A percentile compares a stretch with the other conserved stretches of the same genome.
These are phyloP conservation scores for Cliona cf. orientalis DNA, from an alignment of 37 sponge, comb jelly and placozoan species.

Conservation along the genomic window DNA sequence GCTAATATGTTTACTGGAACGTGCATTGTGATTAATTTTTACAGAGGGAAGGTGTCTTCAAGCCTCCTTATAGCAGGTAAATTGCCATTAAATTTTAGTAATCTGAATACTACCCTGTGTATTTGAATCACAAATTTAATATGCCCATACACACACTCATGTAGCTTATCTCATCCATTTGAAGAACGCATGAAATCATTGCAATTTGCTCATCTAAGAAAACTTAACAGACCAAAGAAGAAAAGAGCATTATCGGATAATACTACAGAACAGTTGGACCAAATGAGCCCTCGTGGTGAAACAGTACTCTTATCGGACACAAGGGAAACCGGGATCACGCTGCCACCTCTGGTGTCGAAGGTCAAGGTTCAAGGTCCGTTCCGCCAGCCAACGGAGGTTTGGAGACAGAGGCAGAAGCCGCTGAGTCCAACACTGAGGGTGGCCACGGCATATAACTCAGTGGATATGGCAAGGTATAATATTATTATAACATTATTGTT, in stretches of 20 bases:
- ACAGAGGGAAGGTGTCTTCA: not conserved
- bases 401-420: not conserved
- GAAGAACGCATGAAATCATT: not conserved
- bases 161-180: not conserved
- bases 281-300: too few species aligned
- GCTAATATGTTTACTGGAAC: not conserved
- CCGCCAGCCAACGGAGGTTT: not conserved
- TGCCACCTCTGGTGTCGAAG: not conserved
- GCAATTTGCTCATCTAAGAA: not conserved
- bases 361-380: conserved; percentile 5
- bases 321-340: too few species aligned
- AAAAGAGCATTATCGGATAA: not conserved
- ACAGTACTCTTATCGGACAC: too few species aligned
- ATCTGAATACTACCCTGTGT: too few species aligned
- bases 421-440: not conserved
- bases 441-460: not conserved
- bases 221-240: too few species aligned
- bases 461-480: conserved; percentile 12
- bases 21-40: not conserved
- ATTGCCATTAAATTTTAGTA: too few species aligned
- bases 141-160: not conserved
- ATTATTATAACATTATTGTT: not conserved
- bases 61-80: too few species aligned
- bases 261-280: not conserved
- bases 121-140: too few species aligned